Base-by-base conservation (phyloP, 2,797 vertebrate species). In the Gallinago solitaria region DNA sequence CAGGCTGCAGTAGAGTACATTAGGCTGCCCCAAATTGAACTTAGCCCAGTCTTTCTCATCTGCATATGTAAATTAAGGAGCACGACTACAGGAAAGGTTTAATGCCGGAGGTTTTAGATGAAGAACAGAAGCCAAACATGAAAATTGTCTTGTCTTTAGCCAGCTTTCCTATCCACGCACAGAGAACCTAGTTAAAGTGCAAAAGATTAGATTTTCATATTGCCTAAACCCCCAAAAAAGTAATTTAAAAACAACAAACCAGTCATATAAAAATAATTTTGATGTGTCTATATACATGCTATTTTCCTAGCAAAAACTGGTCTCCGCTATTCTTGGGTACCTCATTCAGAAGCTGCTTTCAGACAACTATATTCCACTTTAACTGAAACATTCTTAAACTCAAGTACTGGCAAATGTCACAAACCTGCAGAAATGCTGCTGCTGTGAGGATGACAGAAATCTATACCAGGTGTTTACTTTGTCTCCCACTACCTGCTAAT, bases 211-310 rank as follows among this genome's bases (percentile, higher is more conserved):
- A 74, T 25, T 19, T 14, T 10, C 68, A 77, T 59, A 69, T 48
- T 78, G 70, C 43, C 56, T 65, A 87, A 82, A n/a, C 5, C 35
- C 17, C 48, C 45, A 33, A 59, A 87, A 88, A 47, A 27, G 3
- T 33, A 30, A 45, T 15, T 19, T 10, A 0, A 1, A 6, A 60
- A 53, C 81, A 71, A 41, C 16, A 14, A 39, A 90, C 19, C 33
- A 59, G 6, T 43, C 8, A 83, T 86, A 81, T 64, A 86, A 95
- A 94, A 96, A 91, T 93, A 95, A 74, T 68, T 63, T 74, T 85
- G 5, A 78, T 45, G 14, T 48, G 7, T 81, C 41, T 90, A 71
- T 35, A 53, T 33, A 86, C 30, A 81, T 15, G 6, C 4, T 15
- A 45, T 53, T 85, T 90, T 16, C 37, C 35, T 32, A 51, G 35